Evolutionary conservation across 1,140 invertebrate genomes (phyloP), one percentile per base, ranked within the genome.

Genomic region (Tenebrio molitor): DNA sequence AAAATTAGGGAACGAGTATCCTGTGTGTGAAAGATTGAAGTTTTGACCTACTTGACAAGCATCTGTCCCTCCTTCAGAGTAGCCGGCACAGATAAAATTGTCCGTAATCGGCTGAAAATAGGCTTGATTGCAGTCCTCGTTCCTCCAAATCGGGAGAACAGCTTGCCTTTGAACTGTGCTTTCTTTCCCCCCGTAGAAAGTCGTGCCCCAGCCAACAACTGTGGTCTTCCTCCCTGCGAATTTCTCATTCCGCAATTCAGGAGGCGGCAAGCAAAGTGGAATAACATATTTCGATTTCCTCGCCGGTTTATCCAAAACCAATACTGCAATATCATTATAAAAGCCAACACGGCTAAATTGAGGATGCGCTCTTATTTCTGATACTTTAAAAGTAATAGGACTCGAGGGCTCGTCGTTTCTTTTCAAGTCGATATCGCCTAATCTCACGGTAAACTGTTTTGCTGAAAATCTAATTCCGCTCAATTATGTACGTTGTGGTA

Each of bases 91-190:
- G 0, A 97, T 84, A 83, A 97, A 97, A 72, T 93, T 95, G 23
- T 91, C 90, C 1, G 93, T 96, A 73, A 97, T 97, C 2, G 93
- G 93, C 80, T 97, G 95, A 83, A 95, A 95, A 82, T 96, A 97
- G 7, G 94, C 93, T 36, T 90, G 86, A 83, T 97, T 92, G 79
- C 95, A 96, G 76, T 97, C 95, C 71, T 93, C 91, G 80, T 96
- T 97, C 58, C 92, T 88, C 95, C 95, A 97, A 12, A 97, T 91
- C 0, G 95, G 95, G 17, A 97, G 83, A 50, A 92, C 87, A 0
- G 93, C 93, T 82, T 96, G 93, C 64, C 93, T 85, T 80, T 96
- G 91, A 2, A 91, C 87, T 2, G 92, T 93, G 76, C 93, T 94
- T 83, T 95, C 94, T 76, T 92, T 91, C 1, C 93, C 94, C 10